Evolutionary conservation across 2,797 vertebrate species (phyloP).

Genomic region (Garrulus glandarius): DNA sequence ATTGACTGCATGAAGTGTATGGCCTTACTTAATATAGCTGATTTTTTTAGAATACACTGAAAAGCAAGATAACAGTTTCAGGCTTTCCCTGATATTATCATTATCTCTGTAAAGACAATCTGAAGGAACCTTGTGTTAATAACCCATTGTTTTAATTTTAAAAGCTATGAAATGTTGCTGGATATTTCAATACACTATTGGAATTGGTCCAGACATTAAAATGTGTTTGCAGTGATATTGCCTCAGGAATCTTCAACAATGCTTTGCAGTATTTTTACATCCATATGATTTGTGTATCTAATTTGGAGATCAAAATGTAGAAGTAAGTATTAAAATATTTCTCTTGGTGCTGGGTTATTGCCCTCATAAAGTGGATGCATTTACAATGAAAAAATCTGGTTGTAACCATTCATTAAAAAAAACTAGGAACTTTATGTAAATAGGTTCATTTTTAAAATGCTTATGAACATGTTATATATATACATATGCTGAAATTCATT

Average conservation of each 20-base stretch:
- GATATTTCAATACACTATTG: not conserved
- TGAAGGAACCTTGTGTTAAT: not conserved
- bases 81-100: not conserved
- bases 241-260: not conserved
- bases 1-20: constrained; percentile 20
- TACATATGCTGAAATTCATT: not conserved
- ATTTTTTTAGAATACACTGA: not conserved
- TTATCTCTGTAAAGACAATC: not conserved
- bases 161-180: not conserved
- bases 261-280: not conserved
- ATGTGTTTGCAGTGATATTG: not conserved
- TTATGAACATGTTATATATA: not conserved
- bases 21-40: constrained; percentile 16
- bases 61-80: not conserved
- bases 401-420: not conserved
- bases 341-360: not conserved
- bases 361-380: not conserved
- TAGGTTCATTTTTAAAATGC: not conserved
- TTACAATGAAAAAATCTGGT: not conserved
- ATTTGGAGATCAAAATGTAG: constrained; percentile 14
- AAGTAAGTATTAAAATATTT: not conserved
- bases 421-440: not conserved
- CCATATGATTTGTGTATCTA: not conserved
- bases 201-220: not conserved
- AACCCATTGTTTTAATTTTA: constrained; percentile 2